Conservation (phyloP, 37 sponge, comb jelly and placozoan genomes). For the Geodia barretti region DNA sequence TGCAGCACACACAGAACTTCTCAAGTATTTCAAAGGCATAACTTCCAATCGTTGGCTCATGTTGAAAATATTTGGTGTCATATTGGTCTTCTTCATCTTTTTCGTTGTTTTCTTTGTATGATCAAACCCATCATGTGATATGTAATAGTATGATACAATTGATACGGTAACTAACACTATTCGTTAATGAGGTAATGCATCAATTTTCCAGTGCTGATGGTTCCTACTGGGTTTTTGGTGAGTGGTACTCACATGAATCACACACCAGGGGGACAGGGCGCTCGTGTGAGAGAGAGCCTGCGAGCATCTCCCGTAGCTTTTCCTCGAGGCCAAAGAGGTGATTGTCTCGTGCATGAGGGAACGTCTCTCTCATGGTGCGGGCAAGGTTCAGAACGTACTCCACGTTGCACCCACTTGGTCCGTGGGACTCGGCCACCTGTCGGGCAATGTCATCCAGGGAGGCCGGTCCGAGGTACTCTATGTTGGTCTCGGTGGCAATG, state of each 20-base stretch:
- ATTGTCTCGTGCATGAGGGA: slow-evolving; percentile 43
- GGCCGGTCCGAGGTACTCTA: slow-evolving; percentile 81
- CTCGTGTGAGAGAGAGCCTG: not conserved
- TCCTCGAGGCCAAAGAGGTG: slow-evolving; percentile 71
- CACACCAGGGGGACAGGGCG: not conserved
- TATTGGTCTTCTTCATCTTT: slow-evolving; percentile 92
- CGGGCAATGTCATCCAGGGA: slow-evolving; percentile 61
- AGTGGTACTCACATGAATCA: not conserved
- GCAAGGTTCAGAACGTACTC: slow-evolving; percentile 90
- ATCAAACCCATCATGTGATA: not conserved
- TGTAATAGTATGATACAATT: too few species aligned
- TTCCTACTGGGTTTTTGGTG: too few species aligned
- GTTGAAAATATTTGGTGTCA: slow-evolving; percentile 93
- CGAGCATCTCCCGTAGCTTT: slow-evolving; percentile 53
- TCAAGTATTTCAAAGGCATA: slow-evolving; percentile 95
- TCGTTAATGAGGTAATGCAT: too few species aligned
- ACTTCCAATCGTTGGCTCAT: slow-evolving; percentile 99
- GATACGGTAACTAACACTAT: too few species aligned
- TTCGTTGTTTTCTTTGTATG: slow-evolving; percentile 93
- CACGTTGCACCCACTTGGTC: slow-evolving; percentile 85
- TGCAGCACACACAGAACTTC: slow-evolving; percentile 93
- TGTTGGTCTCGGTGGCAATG: slow-evolving; percentile 81
- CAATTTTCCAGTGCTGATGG: too few species aligned
- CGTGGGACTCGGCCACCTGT: slow-evolving; percentile 67
- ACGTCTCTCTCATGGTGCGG: slow-evolving; percentile 58